Conservation (phyloP, 2,797 vertebrate genomes). For the Tauraco hartlaubi region DNA sequence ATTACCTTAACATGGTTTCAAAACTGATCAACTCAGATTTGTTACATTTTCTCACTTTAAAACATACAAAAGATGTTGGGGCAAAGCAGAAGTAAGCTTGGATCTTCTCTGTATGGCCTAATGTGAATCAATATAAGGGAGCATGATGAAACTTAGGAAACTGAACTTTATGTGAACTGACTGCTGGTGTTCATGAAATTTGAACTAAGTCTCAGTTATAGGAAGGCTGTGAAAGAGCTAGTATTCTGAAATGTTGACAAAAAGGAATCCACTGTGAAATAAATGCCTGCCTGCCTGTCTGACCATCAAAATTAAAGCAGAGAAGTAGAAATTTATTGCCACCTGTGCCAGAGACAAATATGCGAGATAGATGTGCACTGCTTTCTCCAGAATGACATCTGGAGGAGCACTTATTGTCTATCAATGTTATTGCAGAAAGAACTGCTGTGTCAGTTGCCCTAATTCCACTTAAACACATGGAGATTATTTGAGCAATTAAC, state of each 20-base stretch:
- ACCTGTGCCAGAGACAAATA: slow-evolving; percentile 68
- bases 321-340: slow-evolving; percentile 72
- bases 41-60: neutral
- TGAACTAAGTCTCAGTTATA: slow-evolving; percentile 40
- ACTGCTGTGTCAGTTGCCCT: slow-evolving; percentile 1
- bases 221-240: slow-evolving; percentile 44
- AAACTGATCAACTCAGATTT: neutral
- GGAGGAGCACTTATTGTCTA: slow-evolving; percentile 48
- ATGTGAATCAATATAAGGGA: slow-evolving; percentile 6
- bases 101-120: neutral
- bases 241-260: slow-evolving; percentile 70
- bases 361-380: slow-evolving; percentile 40
- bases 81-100: neutral
- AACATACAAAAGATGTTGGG: neutral
- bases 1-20: slow-evolving; percentile 24
- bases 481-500: slow-evolving; percentile 7
- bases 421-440: slow-evolving; percentile 20
- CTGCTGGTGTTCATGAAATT: slow-evolving; percentile 64
- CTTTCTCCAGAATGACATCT: slow-evolving; percentile 53
- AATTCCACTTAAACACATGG: neutral
- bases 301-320: slow-evolving; percentile 72
- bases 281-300: slow-evolving; percentile 62
- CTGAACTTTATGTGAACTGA: slow-evolving; percentile 63
- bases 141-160: slow-evolving; percentile 31
- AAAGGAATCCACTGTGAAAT: slow-evolving; percentile 70